These are phyloP conservation scores for Alauda arvensis DNA, from an alignment of 2,797 vertebrate species.

Conservation along the genomic window DNA sequence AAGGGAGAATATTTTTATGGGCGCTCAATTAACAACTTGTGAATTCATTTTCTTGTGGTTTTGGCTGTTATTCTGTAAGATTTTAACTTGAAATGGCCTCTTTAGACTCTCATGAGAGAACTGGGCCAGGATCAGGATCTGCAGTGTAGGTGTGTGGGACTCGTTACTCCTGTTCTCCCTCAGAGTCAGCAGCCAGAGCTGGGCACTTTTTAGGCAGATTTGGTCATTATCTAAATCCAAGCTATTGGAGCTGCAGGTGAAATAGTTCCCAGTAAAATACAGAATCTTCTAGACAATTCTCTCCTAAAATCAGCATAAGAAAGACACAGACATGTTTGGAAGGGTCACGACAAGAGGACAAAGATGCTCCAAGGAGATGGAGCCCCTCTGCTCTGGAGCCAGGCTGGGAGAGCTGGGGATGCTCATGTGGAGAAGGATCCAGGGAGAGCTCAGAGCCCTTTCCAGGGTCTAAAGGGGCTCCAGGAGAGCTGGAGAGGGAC, in stretches of 20 bases:
- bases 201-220: neutral
- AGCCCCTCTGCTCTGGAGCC: neutral
- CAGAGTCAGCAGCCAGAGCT: neutral
- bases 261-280: neutral
- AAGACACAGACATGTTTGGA: neutral
- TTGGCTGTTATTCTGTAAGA: neutral
- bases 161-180: neutral
- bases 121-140: neutral
- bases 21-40: neutral
- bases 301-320: neutral
- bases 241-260: neutral
- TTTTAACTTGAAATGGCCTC: neutral
- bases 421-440: neutral
- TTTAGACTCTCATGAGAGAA: neutral
- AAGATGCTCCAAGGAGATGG: neutral
- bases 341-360: accelerated
- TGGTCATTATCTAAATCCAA: neutral
- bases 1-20: neutral
- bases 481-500: neutral
- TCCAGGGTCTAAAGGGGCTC: neutral
- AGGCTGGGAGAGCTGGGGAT: neutral
- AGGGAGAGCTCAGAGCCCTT: neutral
- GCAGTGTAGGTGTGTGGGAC: neutral
- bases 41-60: neutral
- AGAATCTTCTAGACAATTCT: neutral